Evolutionary conservation across 2,113 vertebrate species (phyloP).

Genomic region (Pholis gunnellus): DNA sequence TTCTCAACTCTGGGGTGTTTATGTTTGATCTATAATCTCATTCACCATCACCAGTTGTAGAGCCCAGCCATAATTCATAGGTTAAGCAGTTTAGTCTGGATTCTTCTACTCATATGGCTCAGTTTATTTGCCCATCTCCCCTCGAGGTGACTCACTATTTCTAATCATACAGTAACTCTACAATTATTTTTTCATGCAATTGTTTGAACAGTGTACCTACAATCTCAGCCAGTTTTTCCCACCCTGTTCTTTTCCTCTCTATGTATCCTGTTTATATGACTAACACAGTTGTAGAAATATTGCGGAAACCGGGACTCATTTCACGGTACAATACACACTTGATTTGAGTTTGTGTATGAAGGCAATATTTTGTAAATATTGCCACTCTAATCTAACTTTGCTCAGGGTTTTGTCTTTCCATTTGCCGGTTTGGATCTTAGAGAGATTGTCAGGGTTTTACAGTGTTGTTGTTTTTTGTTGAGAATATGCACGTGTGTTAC

Average conservation of each 20-base stretch:
- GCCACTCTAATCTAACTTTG: constrained; percentile 33
- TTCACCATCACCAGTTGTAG: constrained; percentile 24
- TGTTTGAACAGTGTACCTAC: constrained; percentile 54
- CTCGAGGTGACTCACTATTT: constrained; percentile 39
- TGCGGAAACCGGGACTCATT: constrained; percentile 63
- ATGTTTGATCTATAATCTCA: constrained; percentile 45
- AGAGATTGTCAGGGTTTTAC: neutral
- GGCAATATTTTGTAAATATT: constrained; percentile 57
- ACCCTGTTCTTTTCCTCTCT: constrained; percentile 75
- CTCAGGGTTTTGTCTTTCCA: neutral
- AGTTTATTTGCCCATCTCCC: constrained; percentile 35
- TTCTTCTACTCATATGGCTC: constrained; percentile 22
- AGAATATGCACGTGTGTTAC: neutral
- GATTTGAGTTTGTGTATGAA: constrained; percentile 23
- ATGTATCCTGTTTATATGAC: constrained; percentile 81
- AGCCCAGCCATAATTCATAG: constrained; percentile 14
- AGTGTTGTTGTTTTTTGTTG: neutral
- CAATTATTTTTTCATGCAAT: constrained; percentile 55
- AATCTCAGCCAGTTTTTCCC: constrained; percentile 65
- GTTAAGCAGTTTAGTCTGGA: constrained; percentile 48
- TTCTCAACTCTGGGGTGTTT: constrained; percentile 45
- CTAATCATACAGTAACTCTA: constrained; percentile 29
- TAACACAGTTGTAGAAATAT: constrained; percentile 61
- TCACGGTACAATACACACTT: constrained; percentile 58
- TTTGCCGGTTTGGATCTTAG: constrained; percentile 1